Evolutionary conservation across 1,140 invertebrate species (phyloP).

Genomic region (Bombus waltoni): DNA sequence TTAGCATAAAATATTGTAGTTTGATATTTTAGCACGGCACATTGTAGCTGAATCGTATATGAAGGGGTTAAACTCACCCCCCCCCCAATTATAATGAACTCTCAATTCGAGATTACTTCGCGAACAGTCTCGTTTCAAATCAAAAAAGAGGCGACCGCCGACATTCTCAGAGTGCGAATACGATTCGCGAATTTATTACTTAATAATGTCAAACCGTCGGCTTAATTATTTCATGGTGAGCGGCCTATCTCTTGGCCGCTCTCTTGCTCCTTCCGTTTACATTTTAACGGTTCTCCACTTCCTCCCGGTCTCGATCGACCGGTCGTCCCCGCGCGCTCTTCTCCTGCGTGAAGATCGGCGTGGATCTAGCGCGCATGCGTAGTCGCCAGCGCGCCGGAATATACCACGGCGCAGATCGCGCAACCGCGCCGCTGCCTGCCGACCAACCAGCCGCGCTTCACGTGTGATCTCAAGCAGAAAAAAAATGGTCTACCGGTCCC

Average conservation of each 20-base stretch:
- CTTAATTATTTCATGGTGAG: slow-evolving; percentile 49
- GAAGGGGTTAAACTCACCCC: neutral
- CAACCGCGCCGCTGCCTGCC: slow-evolving; percentile 25
- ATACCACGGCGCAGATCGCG: slow-evolving; percentile 21
- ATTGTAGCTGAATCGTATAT: too few species aligned
- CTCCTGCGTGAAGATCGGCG: slow-evolving; percentile 49
- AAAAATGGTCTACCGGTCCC: slow-evolving; percentile 66
- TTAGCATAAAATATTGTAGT: too few species aligned
- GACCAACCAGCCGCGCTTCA: slow-evolving; percentile 53
- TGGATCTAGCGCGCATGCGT: slow-evolving; percentile 45
- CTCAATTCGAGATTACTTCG: neutral
- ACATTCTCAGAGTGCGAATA: neutral
- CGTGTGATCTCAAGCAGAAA: slow-evolving; percentile 69
- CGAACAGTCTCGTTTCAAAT: neutral
- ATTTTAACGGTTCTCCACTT: slow-evolving; percentile 70
- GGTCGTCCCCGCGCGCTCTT: slow-evolving; percentile 50
- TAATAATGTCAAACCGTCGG: slow-evolving; percentile 53
- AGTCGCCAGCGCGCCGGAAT: neutral
- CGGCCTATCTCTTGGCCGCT: slow-evolving; percentile 12
- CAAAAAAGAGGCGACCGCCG: neutral
- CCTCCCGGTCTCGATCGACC: slow-evolving; percentile 67
- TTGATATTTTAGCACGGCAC: too few species aligned
- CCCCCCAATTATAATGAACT: neutral
- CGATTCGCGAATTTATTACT: slow-evolving; percentile 45
- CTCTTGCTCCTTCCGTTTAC: slow-evolving; percentile 61